phyloP scores from a whole-genome alignment of 2,113 vertebrate species.

The Antennarius striatus region DNA sequence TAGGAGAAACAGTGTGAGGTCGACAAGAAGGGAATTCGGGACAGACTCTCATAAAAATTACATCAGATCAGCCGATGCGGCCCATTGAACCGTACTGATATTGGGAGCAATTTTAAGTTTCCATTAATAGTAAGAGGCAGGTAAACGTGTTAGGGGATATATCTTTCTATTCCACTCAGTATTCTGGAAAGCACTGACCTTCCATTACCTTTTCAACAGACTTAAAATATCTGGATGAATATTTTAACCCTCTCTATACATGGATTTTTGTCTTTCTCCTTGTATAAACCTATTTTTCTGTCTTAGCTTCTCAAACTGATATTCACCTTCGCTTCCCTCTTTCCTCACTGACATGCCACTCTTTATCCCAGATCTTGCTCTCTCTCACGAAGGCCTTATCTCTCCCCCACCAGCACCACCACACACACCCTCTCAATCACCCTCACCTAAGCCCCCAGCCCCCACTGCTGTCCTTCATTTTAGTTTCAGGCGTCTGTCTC shows the following conservation, averaged over 20 bases:
- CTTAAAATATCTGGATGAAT: constrained; percentile 43
- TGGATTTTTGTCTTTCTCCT: constrained; percentile 13
- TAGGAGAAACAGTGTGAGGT: constrained; percentile 37
- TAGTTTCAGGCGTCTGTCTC: constrained; percentile 43
- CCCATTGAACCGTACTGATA: constrained; percentile 38
- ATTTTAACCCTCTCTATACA: constrained; percentile 32
- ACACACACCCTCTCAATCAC: constrained; percentile 24
- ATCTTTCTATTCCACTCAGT: constrained; percentile 51
- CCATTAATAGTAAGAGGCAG: constrained; percentile 52
- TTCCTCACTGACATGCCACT: constrained; percentile 43
- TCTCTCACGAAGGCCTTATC: constrained; percentile 59
- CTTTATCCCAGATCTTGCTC: constrained; percentile 51
- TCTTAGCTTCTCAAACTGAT: constrained; percentile 30
- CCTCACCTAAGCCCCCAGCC: background rate
- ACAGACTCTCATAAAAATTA: constrained; percentile 61
- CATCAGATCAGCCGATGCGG: constrained; percentile 63
- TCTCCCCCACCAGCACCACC: constrained; percentile 34
- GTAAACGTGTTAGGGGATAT: constrained; percentile 42
- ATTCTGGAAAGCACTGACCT: constrained; percentile 35
- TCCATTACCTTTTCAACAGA: constrained; percentile 42
- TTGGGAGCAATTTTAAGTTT: constrained; percentile 58
- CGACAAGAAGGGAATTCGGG: constrained; percentile 41
- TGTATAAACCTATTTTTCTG: constrained; percentile 21
- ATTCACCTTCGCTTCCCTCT: constrained; percentile 18
- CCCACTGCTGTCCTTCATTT: constrained; percentile 45